Base-by-base conservation (phyloP, 2,888 invertebrate species). In the Agonopterix heracliana region DNA sequence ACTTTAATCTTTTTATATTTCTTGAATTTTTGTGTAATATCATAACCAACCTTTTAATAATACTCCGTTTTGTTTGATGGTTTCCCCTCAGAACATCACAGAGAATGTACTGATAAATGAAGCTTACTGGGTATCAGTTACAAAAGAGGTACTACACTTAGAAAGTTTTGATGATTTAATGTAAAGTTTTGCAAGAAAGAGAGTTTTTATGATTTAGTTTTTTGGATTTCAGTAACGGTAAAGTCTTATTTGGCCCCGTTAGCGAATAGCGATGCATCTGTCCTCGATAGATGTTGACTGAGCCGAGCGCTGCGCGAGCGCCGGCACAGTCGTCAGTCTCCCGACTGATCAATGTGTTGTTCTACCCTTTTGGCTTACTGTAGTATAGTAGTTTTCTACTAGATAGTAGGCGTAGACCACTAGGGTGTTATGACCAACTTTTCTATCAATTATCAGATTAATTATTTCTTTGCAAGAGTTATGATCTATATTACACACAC, bases 21-120 rank as follows among this genome's bases (percentile, higher is more conserved):
- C 54, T 53, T 56, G 40, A 49, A 54, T 54, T 54, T 55, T 52
- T 61, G 51, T 69, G 53, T 63, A 44, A 53, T 57, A 55, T 26
- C 51, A 55, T 64, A 52, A 59, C 55, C 68, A 71, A 78, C 75
- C 64, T 81, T 75, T 77, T 85, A 86, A 85, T 87, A 84, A 85
- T 71, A 68, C 71, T 85, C 77, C 75, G 69, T 86, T 86, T 88
- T 88, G 78, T 88, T 88, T 88, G 80, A 81, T 84, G 83, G 81
- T 92, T 90, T 93, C 91, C 91, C 92, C 92, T 91, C 95, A 96
- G 96, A 96, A 96, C 92, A 95, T 96, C 93, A 96, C 96, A 91
- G 95, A 96, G 93, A 94, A 95, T 92, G 94, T 96, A 90, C 95
- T 96, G 92, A 92, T 96, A 91, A 96, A 96, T 92, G 96, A 96